phyloP scores from a whole-genome alignment of 2,888 invertebrate genomes.

The Tridacna gigas region DNA sequence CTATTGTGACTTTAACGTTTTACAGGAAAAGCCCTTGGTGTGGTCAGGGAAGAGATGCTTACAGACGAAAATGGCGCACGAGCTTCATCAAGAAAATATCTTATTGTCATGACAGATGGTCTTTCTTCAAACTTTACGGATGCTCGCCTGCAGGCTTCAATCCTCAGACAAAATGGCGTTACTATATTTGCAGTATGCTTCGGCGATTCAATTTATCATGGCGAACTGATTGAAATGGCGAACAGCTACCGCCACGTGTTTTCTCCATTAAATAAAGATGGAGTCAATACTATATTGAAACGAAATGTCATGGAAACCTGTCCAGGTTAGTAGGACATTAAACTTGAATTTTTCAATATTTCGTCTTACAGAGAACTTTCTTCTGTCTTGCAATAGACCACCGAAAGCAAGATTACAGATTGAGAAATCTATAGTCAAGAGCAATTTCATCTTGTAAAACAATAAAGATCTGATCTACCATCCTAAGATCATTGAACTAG shows the following conservation, averaged over 20 bases:
- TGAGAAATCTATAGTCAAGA: too few species aligned
- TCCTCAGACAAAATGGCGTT: slow-evolving; percentile 13
- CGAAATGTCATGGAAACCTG: slow-evolving; percentile 16
- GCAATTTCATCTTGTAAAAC: too few species aligned
- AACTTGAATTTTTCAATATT: too few species aligned
- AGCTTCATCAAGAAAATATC: slow-evolving; percentile 1
- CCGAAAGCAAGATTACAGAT: too few species aligned
- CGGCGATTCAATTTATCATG: slow-evolving; percentile 31
- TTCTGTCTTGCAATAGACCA: too few species aligned
- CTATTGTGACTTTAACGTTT: not conserved
- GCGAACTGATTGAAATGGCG: slow-evolving; percentile 27
- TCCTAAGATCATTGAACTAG: too few species aligned
- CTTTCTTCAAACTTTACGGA: slow-evolving; percentile 4
- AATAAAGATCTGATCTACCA: too few species aligned
- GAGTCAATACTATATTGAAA: slow-evolving; percentile 17
- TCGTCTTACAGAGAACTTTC: too few species aligned
- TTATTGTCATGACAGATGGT: slow-evolving; percentile 33
- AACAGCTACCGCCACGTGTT: slow-evolving; percentile 19
- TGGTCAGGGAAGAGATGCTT: slow-evolving; percentile 4
- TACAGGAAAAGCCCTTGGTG: slow-evolving; percentile 12
- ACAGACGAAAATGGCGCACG: slow-evolving; percentile 5
- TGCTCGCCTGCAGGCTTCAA: slow-evolving; percentile 5
- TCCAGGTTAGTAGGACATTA: not conserved
- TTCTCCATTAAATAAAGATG: slow-evolving; percentile 14
- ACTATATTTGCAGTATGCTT: slow-evolving; percentile 20